A percentile compares a stretch with the other conserved stretches of the same genome.
Evolutionary conservation across 2,888 invertebrate species (phyloP).

Genomic region (Pseudanteris insignis): DNA sequence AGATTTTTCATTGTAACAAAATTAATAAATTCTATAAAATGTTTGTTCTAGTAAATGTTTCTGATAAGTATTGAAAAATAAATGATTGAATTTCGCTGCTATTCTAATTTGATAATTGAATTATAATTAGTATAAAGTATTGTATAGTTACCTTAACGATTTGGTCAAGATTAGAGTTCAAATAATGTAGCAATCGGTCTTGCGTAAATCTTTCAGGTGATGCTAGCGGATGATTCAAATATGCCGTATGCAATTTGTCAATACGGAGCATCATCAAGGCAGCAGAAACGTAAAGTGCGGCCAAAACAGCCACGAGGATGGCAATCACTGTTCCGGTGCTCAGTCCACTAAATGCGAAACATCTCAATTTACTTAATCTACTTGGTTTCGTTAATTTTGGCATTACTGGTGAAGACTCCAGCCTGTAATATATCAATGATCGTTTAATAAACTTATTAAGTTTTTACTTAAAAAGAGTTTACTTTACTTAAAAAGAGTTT

Average conservation of each 20-base stretch:
- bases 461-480: no score
- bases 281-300: conserved; percentile 60
- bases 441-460: no score
- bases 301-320: conserved; percentile 57
- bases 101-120: no score
- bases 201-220: conserved; percentile 62
- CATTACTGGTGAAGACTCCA: conserved; percentile 41
- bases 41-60: no score
- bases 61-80: no score
- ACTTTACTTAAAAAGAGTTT: background rate
- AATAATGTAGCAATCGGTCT: conserved; percentile 63
- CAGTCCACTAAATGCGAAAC: conserved; percentile 33
- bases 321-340: conserved; percentile 58
- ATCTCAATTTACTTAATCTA: conserved; percentile 36
- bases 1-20: no score
- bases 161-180: conserved; percentile 81
- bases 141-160: conserved; percentile 75
- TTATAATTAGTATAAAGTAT: no score
- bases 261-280: conserved; percentile 63
- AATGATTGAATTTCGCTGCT: no score
- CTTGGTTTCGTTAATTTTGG: conserved; percentile 34
- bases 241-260: conserved; percentile 60
- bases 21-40: no score
- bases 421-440: conserved; percentile 13
- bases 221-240: conserved; percentile 60